phyloP scores from a whole-genome alignment of 1,140 invertebrate species.

The Cepaea nemoralis region DNA sequence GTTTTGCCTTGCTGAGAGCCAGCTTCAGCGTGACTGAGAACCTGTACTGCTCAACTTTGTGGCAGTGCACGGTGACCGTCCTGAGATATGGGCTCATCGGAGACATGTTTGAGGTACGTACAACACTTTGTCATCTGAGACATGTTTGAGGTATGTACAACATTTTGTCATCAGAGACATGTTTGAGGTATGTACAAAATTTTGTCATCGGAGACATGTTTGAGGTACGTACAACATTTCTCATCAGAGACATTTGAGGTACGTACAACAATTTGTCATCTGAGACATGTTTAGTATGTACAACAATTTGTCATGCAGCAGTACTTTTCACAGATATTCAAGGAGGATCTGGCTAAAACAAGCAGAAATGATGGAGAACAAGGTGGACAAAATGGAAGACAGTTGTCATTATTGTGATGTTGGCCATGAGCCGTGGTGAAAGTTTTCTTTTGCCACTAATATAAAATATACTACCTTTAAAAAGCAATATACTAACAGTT shows the following conservation, averaged over 20 bases:
- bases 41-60: constrained; percentile 69
- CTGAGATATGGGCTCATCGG: constrained; percentile 71
- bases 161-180: constrained; percentile 72
- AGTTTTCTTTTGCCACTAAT: no score
- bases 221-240: constrained; percentile 69
- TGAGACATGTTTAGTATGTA: constrained; percentile 71
- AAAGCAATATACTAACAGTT: no score
- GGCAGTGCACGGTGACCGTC: constrained; percentile 70
- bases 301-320: no score
- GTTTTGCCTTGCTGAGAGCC: constrained; percentile 67
- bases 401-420: no score
- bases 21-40: constrained; percentile 63
- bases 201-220: constrained; percentile 72
- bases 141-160: constrained; percentile 71
- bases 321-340: no score
- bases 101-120: constrained; percentile 71
- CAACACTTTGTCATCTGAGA: no score
- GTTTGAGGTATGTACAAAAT: constrained; percentile 70
- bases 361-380: no score
- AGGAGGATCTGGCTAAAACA: no score
- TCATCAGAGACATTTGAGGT: constrained; percentile 72
- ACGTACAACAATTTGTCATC: no score
- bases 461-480: no score
- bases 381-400: no score
- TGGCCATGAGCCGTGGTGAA: no score